Base-by-base conservation (phyloP, 2,888 invertebrate species). In the Lithophane semibrunnea region DNA sequence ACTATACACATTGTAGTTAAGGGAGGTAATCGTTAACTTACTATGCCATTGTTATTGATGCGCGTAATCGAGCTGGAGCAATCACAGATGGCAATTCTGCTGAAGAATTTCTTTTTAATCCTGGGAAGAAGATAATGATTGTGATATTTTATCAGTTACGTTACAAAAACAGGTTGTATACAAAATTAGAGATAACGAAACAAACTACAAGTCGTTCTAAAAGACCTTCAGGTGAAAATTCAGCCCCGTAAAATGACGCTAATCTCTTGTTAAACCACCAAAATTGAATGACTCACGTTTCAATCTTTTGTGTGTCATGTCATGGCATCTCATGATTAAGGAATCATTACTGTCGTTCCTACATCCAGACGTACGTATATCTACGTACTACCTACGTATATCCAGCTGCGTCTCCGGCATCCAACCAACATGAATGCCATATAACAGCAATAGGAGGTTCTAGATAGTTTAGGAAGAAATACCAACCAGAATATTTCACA, bases 11-110 rank as follows among this genome's bases (percentile, higher is more conserved):
- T 4, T 47, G 5, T n/a, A 52, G 18, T 52, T 18, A 42, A 13
- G 37, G 49, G 24, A 64, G 9, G 60, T 21, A 65, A 60, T 16
- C 9, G 13, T 44, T 12, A 16, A 93, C 95, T 94, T 88, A 96
- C 96, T 94, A 96, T 87, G 92, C 92, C 78, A 90, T 90, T 54
- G 93, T 92, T 74, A 95, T 93, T 2, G 95, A 89, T 69, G 95
- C 91, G 56, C 95, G 91, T 73, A 96, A 87, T 58, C 96, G 92
- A 61, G 96, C 96, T 70, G 96, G 96, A 13, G 95, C 96, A 84
- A 93, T 95, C 18, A 96, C 94, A 18, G 95, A 94, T 9, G 95
- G 96, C 54, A 95, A 83, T 60, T 96, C 96, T 21, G 87, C 84
- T 61, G 93, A 88, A 3, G 92, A 92, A 86, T 94, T 96, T 87